These are phyloP conservation scores for Thaumatotibia leucotreta DNA, from an alignment of 1,140 invertebrate genomes.

Conservation along the genomic window DNA sequence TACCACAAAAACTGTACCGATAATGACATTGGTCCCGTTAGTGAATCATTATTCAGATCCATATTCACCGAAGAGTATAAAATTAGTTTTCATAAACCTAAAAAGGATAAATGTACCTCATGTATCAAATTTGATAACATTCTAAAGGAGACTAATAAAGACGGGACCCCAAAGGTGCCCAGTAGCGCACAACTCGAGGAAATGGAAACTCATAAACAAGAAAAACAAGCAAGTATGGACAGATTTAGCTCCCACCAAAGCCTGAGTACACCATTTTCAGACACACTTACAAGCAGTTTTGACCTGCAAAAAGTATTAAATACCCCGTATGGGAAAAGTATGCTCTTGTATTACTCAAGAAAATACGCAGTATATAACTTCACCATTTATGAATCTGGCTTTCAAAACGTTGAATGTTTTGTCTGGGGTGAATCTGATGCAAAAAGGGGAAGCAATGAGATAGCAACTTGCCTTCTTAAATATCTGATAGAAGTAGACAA, in stretches of 20 bases:
- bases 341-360: slow-evolving; percentile 24
- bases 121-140: not conserved
- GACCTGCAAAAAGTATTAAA: not conserved
- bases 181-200: not conserved
- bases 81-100: slow-evolving; percentile 36
- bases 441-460: not conserved
- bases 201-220: not conserved
- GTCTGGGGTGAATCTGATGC: slow-evolving; percentile 17
- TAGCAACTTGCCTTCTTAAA: not conserved
- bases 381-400: slow-evolving; percentile 21
- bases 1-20: slow-evolving; percentile 20
- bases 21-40: slow-evolving; percentile 21
- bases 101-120: slow-evolving; percentile 35
- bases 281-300: not conserved
- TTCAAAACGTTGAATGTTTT: slow-evolving; percentile 21
- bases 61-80: slow-evolving; percentile 35
- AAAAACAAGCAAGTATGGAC: no score
- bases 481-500: not conserved
- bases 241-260: no score
- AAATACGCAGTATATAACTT: slow-evolving; percentile 29
- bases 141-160: not conserved
- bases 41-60: slow-evolving; percentile 29
- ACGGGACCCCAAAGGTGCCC: not conserved
- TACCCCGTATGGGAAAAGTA: not conserved
- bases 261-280: no score